Evolutionary conservation across 2,113 vertebrate genomes (phyloP), one percentile per base, ranked within the genome.

Genomic region (Calidris pygmaea): DNA sequence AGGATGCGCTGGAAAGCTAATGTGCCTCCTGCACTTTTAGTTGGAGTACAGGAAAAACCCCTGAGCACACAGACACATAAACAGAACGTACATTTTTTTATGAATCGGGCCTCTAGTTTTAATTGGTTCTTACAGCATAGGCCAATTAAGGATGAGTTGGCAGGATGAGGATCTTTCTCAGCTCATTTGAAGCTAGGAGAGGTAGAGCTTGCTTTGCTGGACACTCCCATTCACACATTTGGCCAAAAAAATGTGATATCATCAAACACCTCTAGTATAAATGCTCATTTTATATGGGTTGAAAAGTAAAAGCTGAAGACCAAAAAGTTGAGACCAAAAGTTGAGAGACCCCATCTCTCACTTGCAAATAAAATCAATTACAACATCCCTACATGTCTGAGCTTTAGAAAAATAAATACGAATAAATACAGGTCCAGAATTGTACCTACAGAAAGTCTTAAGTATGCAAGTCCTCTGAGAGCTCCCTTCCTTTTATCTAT

Each of bases 291-390:
- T 96, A 58, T 89, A 87, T 5, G 30, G 70, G 72, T 82, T 97
- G 87, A 96, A 97, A 96, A 97, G 96, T 86, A 98, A 97, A 97
- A 95, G 77, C 68, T 62, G 62, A 52, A 97, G 82, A 96, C 92
- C 65, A 85, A 92, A 96, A 92, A 96, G 82, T 85, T 48, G 48
- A 48, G 48, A 48, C 48, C 48, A 48, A 48, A 48, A 48, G 48
- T 23, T 48, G 48, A 23, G 48, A 48, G 3, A 48, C 93, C 95
- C 87, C 89, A 96, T 96, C 90, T 96, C 95, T 75, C 74, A 72
- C 89, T 98, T 98, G 90, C 96, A 97, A 84, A 97, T 98, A 96
- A 97, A 98, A 98, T 97, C 97, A 97, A 92, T 97, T 93, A 95
- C 77, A 96, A 78, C 22, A 35, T 93, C 92, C 96, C 93, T 93